These are phyloP conservation scores for Diadophis punctatus DNA, from an alignment of 2,113 vertebrate genomes.

Conservation along the genomic window DNA sequence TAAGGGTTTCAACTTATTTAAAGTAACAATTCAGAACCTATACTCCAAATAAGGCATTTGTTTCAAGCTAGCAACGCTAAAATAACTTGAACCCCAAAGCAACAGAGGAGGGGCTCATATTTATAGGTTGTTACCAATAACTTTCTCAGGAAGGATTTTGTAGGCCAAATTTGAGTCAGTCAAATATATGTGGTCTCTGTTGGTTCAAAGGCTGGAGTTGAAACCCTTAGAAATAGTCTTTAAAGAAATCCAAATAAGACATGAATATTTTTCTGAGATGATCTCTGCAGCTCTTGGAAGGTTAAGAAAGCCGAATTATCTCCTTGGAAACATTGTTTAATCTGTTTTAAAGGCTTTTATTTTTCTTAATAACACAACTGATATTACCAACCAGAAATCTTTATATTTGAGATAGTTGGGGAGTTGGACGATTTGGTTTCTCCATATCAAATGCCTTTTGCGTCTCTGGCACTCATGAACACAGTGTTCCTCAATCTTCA, in stretches of 20 bases:
- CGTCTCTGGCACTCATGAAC: background rate
- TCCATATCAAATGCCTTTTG: background rate
- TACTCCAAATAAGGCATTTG: background rate
- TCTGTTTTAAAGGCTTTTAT: background rate
- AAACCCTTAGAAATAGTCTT: too few relatives aligned
- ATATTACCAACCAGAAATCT: background rate
- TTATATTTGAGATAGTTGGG: background rate
- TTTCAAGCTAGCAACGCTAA: background rate
- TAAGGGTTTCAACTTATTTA: background rate
- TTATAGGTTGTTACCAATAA: background rate
- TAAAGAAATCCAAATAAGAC: too few relatives aligned
- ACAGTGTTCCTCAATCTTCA: conserved; percentile 2
- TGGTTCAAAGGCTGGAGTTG: background rate
- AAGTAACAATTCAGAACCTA: background rate
- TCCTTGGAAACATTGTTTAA: background rate
- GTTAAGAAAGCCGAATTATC: background rate
- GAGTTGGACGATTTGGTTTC: background rate
- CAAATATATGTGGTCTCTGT: background rate
- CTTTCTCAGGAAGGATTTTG: background rate
- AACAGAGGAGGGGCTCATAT: background rate
- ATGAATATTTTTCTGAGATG: too few relatives aligned
- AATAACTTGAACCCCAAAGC: background rate
- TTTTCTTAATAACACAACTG: background rate
- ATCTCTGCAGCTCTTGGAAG: background rate
- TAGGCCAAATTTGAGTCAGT: background rate